Percentiles rank a stretch among this genome's conserved stretches.
These are phyloP conservation scores for Euschistus heros DNA, from an alignment of 1,140 invertebrate genomes.

Conservation along the genomic window DNA sequence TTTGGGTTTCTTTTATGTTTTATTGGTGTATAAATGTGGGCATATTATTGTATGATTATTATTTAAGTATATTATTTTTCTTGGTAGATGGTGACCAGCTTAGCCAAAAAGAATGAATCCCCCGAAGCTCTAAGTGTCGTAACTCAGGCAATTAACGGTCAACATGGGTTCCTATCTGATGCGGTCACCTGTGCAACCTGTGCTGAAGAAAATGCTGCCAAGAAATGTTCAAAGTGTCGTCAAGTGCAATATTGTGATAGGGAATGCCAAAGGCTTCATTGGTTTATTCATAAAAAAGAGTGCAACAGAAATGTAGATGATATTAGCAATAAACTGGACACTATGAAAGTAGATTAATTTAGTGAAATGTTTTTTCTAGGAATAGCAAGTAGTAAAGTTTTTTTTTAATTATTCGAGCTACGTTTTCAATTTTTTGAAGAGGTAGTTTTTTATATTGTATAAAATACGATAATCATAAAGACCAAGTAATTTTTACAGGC, in stretches of 20 bases:
- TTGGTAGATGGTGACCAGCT: constrained; percentile 54
- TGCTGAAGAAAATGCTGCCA: constrained; percentile 73
- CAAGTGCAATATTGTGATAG: constrained; percentile 86
- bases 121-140: constrained; percentile 57
- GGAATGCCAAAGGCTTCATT: constrained; percentile 89
- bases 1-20: no score
- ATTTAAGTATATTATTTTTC: background rate
- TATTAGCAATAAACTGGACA: background rate
- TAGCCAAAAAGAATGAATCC: constrained; percentile 51
- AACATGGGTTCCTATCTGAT: constrained; percentile 54
- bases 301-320: constrained; percentile 37
- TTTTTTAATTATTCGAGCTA: no score
- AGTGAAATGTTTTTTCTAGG: no score
- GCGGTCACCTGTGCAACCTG: constrained; percentile 73
- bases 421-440: no score
- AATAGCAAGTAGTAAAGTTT: no score
- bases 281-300: constrained; percentile 90
- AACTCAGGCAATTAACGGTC: constrained; percentile 79
- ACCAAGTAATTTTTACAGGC: no score
- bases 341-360: background rate
- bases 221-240: constrained; percentile 94
- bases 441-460: no score
- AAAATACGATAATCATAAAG: no score
- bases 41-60: no score
- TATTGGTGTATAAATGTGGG: no score